Evolutionary conservation across 2,888 invertebrate genomes (phyloP).

Genomic region (Macaria liturata): DNA sequence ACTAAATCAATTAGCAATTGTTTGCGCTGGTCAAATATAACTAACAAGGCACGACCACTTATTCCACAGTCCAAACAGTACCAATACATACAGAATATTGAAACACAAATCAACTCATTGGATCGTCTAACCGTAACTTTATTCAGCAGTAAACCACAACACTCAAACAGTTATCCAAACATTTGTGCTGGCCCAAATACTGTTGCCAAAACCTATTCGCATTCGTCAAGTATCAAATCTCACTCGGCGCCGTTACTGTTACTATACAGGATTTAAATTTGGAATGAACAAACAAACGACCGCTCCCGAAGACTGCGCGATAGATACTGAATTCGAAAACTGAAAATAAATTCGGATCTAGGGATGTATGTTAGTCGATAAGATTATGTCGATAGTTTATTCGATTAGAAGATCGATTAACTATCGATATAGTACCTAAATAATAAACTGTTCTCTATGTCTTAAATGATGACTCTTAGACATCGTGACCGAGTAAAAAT

Average conservation of each 20-base stretch:
- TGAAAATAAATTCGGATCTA: slow-evolving; percentile 54
- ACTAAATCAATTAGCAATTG: neutral
- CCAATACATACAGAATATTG: slow-evolving; percentile 16
- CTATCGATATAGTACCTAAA: neutral
- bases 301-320: slow-evolving; percentile 20
- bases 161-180: slow-evolving; percentile 35
- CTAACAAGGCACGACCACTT: no score
- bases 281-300: slow-evolving; percentile 23
- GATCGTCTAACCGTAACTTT: slow-evolving; percentile 15
- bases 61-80: slow-evolving; percentile 7
- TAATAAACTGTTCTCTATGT: no score
- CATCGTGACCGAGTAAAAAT: no score
- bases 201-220: slow-evolving; percentile 38
- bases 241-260: slow-evolving; percentile 17
- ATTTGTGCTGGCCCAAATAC: slow-evolving; percentile 38
- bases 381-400: slow-evolving; percentile 41
- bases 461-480: no score
- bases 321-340: slow-evolving; percentile 57
- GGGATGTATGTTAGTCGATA: slow-evolving; percentile 41
- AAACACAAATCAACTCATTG: slow-evolving; percentile 25
- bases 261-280: slow-evolving; percentile 22
- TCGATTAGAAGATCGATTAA: slow-evolving; percentile 33
- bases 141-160: slow-evolving; percentile 29
- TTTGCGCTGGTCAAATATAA: no score
- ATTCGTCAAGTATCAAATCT: slow-evolving; percentile 39